Base-by-base conservation (phyloP, 2,797 vertebrate species). In the Clarias pachynema region DNA sequence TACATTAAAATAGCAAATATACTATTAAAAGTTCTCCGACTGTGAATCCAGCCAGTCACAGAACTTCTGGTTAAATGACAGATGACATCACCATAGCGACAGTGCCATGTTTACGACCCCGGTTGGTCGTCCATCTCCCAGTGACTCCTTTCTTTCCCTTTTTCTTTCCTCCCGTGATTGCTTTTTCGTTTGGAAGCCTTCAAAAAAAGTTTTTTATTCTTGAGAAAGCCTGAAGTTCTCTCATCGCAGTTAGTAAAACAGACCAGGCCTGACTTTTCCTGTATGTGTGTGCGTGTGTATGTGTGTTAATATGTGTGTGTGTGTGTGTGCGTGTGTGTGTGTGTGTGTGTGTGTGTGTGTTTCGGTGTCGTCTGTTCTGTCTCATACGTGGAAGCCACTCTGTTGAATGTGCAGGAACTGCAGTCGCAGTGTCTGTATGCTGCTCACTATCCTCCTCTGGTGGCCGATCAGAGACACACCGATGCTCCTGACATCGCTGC, bases 401-500 rank as follows among this genome's bases (percentile, higher is more conserved):
- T 98, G 97, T 91, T 99, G 97, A 94, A 97, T 95, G 93, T 98
- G 97, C 93, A 97, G 96, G 93, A 98, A 95, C 92, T 99, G 98
- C 94, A 99, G 96, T 89, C 97, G 96, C 89, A 99, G 97, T 86
- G 97, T 98, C 94, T 99, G 98, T 96, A 99, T 98, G 95, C 98
- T 99, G 97, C 97, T 99, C 93, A 98, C 96, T 97, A 99, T 99
- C 94, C 98, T 96, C 96, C 98, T 98, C 97, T 99, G 98, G 92
- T 96, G 95, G 78, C 95, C 95, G 62, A 96, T 95, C 90, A 96
- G 91, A 89, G 94, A 94, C 89, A 96, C 92, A 20, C 95, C 95
- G 5, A 95, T 95, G 68, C 94, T 93, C 90, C 94, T 91, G 89
- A 96, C 91, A 84, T 96, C 95, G 9, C 95, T 96, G 92, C 89